Evolutionary conservation across 2,113 vertebrate species (phyloP).

Genomic region (Oceanodroma tethys): DNA sequence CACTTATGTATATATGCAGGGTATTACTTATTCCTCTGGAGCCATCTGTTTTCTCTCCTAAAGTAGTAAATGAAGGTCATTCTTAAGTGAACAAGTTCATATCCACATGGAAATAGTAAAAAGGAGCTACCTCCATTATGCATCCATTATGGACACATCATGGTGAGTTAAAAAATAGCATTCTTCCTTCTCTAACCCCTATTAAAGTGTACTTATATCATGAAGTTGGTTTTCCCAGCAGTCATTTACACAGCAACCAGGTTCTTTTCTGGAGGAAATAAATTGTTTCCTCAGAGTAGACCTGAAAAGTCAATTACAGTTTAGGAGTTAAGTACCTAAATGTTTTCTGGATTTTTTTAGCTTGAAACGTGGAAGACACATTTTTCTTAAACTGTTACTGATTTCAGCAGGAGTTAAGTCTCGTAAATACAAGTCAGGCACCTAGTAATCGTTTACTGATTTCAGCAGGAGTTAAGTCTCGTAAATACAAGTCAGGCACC

Average conservation of each 20-base stretch:
- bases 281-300: neutral
- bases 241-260: neutral
- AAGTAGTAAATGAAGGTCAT: neutral
- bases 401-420: neutral
- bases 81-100: neutral
- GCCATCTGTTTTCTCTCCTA: neutral
- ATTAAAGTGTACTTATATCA: neutral
- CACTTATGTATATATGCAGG: neutral
- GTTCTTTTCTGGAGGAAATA: neutral
- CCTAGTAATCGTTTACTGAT: neutral
- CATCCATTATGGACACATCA: neutral
- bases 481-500: neutral
- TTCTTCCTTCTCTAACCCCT: neutral
- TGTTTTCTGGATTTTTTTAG: neutral
- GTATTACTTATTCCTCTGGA: neutral
- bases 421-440: neutral
- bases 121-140: neutral
- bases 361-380: neutral
- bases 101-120: neutral
- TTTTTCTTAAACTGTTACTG: neutral
- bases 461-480: neutral
- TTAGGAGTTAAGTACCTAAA: neutral
- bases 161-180: neutral
- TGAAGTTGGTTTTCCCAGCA: neutral
- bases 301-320: neutral